These are phyloP conservation scores for Odontesthes bonariensis DNA, from an alignment of 2,113 vertebrate species.

Conservation along the genomic window DNA sequence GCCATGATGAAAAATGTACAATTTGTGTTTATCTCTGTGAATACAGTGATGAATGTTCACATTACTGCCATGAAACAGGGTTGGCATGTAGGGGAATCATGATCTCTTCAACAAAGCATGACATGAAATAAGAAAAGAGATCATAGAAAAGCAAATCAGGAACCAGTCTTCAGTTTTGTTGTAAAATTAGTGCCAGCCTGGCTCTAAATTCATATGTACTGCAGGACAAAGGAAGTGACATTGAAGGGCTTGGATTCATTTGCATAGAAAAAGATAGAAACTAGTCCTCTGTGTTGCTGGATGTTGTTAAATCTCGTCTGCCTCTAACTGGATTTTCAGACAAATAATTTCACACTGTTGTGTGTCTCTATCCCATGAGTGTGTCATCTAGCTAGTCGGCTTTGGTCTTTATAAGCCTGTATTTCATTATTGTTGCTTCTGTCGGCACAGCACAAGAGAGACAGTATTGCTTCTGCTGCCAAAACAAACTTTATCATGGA, in stretches of 20 bases:
- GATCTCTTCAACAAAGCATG: not conserved
- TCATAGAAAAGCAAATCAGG: not conserved
- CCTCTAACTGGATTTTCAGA: slow-evolving; percentile 53
- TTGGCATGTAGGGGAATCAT: not conserved
- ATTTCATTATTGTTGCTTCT: slow-evolving; percentile 15
- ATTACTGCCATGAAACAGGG: too few species aligned
- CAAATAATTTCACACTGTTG: slow-evolving; percentile 52
- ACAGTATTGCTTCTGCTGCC: not conserved
- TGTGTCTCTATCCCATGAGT: slow-evolving; percentile 44
- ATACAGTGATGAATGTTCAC: too few species aligned
- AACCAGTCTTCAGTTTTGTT: not conserved
- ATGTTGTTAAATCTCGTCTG: slow-evolving; percentile 23
- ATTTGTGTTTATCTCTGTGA: too few species aligned
- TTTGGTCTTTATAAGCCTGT: slow-evolving; percentile 7
- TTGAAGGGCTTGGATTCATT: not conserved
- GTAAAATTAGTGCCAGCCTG: not conserved
- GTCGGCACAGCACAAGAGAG: slow-evolving; percentile 6
- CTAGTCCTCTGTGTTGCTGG: slow-evolving; percentile 17
- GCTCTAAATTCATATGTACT: not conserved
- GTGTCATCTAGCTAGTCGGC: slow-evolving; percentile 7
- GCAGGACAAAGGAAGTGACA: not conserved
- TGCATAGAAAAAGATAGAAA: not conserved
- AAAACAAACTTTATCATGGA: not conserved
- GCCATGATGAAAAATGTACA: too few species aligned
- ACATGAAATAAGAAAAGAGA: too few species aligned